These are phyloP conservation scores for Nomia melanderi DNA, from an alignment of 1,140 invertebrate genomes.

Conservation along the genomic window DNA sequence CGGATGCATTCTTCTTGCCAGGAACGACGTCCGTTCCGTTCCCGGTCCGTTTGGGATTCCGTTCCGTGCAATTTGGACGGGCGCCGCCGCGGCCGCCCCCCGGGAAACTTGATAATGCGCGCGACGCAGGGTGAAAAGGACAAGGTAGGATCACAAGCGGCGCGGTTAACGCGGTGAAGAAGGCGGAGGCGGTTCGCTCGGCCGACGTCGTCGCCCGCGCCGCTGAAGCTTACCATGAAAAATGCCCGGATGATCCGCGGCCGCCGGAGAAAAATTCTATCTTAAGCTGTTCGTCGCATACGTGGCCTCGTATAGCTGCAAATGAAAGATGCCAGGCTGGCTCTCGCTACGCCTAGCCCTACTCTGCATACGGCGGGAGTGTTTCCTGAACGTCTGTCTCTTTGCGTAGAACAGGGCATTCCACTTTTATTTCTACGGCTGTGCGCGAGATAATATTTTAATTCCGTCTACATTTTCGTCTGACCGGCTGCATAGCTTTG, in stretches of 20 bases:
- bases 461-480: no score
- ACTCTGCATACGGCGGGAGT: no score
- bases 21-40: conserved; percentile 47
- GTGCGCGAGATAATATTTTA: no score
- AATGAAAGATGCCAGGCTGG: conserved; percentile 1
- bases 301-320: conserved; percentile 6
- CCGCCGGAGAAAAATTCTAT: conserved; percentile 71
- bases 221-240: conserved; percentile 72
- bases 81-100: conserved; percentile 26
- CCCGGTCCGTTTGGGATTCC: conserved; percentile 63
- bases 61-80: conserved; percentile 63
- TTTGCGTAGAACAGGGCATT: no score
- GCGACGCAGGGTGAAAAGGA: conserved; percentile 47
- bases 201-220: conserved; percentile 36
- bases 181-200: conserved; percentile 33
- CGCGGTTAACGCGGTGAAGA: conserved; percentile 36
- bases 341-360: no score
- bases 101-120: conserved; percentile 63
- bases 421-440: no score
- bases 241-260: conserved; percentile 71
- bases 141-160: conserved; percentile 32
- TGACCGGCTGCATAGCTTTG: no score
- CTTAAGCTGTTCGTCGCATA: conserved; percentile 27
- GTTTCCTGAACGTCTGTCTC: no score
- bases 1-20: conserved; percentile 56